phyloP scores from a whole-genome alignment of 2,113 vertebrate genomes.

The Vulpes vulpes region DNA sequence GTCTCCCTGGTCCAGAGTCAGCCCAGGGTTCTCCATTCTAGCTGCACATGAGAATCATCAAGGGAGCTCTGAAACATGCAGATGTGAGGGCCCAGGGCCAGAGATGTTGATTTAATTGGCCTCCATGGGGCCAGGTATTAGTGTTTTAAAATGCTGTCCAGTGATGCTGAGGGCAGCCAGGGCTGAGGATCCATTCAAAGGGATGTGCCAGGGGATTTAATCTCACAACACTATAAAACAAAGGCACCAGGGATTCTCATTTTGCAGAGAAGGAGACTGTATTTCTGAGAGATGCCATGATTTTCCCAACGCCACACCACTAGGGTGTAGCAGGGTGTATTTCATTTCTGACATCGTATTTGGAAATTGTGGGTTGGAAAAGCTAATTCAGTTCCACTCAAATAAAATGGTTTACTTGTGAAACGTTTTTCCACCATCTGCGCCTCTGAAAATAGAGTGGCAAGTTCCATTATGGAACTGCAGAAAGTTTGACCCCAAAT shows the following conservation, averaged over 20 bases:
- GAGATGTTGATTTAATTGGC: neutral
- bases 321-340: constrained; percentile 53
- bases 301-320: constrained; percentile 44
- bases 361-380: constrained; percentile 78
- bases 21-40: neutral
- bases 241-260: neutral
- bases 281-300: constrained; percentile 47
- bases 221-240: neutral
- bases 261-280: constrained; percentile 35
- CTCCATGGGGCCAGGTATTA: neutral
- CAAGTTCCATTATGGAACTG: constrained; percentile 70
- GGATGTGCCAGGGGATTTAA: neutral
- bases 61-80: constrained; percentile 18
- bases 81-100: neutral
- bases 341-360: constrained; percentile 77
- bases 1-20: neutral
- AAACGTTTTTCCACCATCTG: constrained; percentile 71
- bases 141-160: neutral
- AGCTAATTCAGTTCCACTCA: constrained; percentile 78
- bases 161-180: neutral
- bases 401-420: constrained; percentile 77
- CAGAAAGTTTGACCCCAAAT: constrained; percentile 76
- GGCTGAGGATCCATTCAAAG: neutral
- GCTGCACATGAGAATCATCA: neutral
- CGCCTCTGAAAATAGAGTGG: constrained; percentile 75